Percentiles rank a stretch among this genome's conserved stretches.
Conservation (phyloP, 1,140 invertebrate species). For the Eupeodes corollae region DNA sequence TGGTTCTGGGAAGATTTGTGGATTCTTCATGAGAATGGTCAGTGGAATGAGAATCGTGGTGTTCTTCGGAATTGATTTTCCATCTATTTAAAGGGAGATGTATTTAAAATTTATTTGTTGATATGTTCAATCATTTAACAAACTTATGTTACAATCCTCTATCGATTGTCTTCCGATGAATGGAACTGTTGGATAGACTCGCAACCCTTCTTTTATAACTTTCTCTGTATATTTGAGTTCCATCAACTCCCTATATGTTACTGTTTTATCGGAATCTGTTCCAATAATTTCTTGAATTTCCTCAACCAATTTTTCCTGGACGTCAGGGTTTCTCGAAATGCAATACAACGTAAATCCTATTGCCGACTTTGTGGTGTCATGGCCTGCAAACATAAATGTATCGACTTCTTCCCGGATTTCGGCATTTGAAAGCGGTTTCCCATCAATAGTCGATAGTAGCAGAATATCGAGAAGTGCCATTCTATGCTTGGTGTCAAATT, state of each 20-base stretch:
- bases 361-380: slow-evolving; percentile 25
- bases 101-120: no score
- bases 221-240: slow-evolving; percentile 45
- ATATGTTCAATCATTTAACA: not conserved
- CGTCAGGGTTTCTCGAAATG: slow-evolving; percentile 16
- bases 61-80: slow-evolving; percentile 14
- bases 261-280: slow-evolving; percentile 21
- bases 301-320: slow-evolving; percentile 43
- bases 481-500: slow-evolving; percentile 43
- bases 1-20: slow-evolving; percentile 19
- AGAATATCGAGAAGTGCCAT: slow-evolving; percentile 68
- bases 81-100: slow-evolving; percentile 8
- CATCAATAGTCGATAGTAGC: slow-evolving; percentile 48
- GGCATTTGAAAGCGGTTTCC: slow-evolving; percentile 44
- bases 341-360: slow-evolving; percentile 20
- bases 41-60: slow-evolving; percentile 15
- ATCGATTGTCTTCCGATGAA: slow-evolving; percentile 37
- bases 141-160: slow-evolving; percentile 20
- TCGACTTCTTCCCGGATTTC: slow-evolving; percentile 63
- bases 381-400: slow-evolving; percentile 64
- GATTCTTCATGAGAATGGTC: slow-evolving; percentile 4
- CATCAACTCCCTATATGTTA: slow-evolving; percentile 35
- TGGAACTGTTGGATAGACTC: slow-evolving; percentile 45
- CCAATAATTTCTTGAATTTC: slow-evolving; percentile 47
- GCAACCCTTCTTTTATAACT: slow-evolving; percentile 41